Conservation (phyloP, 2,888 invertebrate species). For the Temnothorax unifasciatus region DNA sequence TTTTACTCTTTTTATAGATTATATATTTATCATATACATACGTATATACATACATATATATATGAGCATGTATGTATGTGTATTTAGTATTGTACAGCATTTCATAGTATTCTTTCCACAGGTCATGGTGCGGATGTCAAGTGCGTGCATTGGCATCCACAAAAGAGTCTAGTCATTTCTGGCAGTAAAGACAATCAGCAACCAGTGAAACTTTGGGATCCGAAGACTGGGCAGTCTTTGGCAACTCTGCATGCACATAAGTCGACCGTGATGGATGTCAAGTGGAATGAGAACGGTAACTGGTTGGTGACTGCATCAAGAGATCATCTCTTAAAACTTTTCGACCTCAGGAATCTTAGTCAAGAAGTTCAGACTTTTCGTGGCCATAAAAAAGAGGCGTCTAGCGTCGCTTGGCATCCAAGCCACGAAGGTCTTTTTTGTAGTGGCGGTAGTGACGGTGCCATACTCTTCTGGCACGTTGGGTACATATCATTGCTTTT, state of each 20-base stretch:
- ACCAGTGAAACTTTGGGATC: conserved; percentile 99
- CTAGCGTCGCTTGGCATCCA: conserved; percentile 99
- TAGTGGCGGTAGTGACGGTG: conserved; percentile 99
- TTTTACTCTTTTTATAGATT: background rate
- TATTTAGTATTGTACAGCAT: background rate
- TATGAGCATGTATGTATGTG: background rate
- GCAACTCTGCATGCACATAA: conserved; percentile 99
- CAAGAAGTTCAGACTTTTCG: conserved; percentile 99
- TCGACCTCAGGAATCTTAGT: conserved; percentile 98
- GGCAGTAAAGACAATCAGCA: conserved; percentile 99
- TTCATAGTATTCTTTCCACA: conserved; percentile 79
- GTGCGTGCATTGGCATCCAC: conserved; percentile 99
- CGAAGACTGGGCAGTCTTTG: conserved; percentile 97
- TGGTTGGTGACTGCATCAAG: conserved; percentile 99
- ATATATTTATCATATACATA: background rate
- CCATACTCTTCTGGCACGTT: conserved; percentile 99
- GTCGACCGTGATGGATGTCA: conserved; percentile 99
- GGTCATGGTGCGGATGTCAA: conserved; percentile 99
- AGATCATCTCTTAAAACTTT: conserved; percentile 98
- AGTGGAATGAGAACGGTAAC: conserved; percentile 99
- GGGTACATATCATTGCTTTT: conserved; percentile 88
- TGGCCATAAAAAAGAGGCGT: conserved; percentile 99
- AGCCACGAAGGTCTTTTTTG: conserved; percentile 98
- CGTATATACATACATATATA: background rate
- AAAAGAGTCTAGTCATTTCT: conserved; percentile 98